Evolutionary conservation across 2,888 invertebrate genomes (phyloP).

Genomic region (Beris chalybata): DNA sequence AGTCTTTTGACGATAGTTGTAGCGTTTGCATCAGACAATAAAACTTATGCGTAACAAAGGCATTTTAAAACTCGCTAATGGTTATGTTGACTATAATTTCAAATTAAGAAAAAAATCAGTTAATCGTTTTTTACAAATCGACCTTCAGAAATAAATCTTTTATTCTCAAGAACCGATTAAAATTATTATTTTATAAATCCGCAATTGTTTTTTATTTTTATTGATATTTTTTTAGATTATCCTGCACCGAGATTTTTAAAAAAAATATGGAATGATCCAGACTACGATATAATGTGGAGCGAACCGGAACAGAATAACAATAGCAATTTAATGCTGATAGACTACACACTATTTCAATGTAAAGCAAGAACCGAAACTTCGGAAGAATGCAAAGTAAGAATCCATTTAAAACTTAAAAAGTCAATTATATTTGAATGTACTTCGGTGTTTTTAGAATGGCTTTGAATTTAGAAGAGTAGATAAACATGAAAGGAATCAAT

Average conservation of each 20-base stretch:
- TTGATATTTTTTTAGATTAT: slow-evolving; percentile 9
- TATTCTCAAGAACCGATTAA: too few species aligned
- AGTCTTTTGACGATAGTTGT: too few species aligned
- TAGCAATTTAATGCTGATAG: slow-evolving; percentile 53
- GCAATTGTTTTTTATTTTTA: too few species aligned
- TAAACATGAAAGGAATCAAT: slow-evolving; percentile 48
- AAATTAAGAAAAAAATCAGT: too few species aligned
- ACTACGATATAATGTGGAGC: slow-evolving; percentile 76
- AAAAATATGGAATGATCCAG: slow-evolving; percentile 72
- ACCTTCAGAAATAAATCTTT: too few species aligned
- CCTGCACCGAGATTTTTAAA: slow-evolving; percentile 65
- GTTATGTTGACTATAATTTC: too few species aligned
- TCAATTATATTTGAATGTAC: background rate
- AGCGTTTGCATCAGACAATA: too few species aligned
- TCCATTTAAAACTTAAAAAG: background rate
- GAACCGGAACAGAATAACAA: slow-evolving; percentile 55
- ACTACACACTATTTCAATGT: slow-evolving; percentile 85
- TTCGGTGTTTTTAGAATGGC: slow-evolving; percentile 58
- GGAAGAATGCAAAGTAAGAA: slow-evolving; percentile 61
- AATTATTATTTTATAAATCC: too few species aligned
- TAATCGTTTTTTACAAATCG: too few species aligned
- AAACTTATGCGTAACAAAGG: too few species aligned
- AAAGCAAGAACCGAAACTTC: slow-evolving; percentile 61
- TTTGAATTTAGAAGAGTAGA: slow-evolving; percentile 64
- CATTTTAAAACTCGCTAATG: too few species aligned